phyloP scores from a whole-genome alignment of 2,113 vertebrate genomes.

The Apaloderma vittatum region DNA sequence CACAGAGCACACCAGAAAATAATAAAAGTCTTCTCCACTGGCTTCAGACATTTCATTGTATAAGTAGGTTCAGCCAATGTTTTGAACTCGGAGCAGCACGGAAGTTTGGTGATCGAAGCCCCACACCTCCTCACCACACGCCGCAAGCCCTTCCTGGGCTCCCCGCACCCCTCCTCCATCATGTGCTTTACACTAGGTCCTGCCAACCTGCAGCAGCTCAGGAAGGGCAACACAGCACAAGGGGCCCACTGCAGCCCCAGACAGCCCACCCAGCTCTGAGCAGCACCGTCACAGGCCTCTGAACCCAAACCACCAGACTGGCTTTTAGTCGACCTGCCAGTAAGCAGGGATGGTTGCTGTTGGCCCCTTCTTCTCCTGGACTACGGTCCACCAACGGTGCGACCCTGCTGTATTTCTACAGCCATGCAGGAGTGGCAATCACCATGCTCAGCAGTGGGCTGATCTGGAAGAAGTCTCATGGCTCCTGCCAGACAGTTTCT shows the following conservation, averaged over 20 bases:
- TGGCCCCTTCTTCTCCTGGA: neutral
- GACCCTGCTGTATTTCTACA: neutral
- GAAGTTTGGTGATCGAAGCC: neutral
- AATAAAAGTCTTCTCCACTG: neutral
- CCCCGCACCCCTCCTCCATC: neutral
- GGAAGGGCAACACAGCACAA: fast-evolving
- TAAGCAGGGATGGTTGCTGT: neutral
- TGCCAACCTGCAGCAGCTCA: neutral
- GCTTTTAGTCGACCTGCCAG: neutral
- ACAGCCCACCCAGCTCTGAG: fast-evolving
- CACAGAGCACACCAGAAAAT: neutral
- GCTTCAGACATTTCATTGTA: neutral
- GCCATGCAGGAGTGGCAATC: neutral
- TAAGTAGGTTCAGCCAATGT: neutral
- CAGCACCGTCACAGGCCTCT: neutral
- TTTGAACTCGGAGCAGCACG: neutral
- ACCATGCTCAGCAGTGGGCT: neutral
- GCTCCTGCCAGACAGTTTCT: neutral
- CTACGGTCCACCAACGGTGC: neutral
- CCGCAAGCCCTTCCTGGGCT: neutral
- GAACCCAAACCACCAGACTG: neutral
- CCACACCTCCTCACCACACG: neutral
- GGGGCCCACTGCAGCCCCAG: neutral
- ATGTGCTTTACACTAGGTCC: neutral
- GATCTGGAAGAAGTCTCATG: neutral